Conservation (phyloP, 2,113 vertebrate genomes). For the Microcebus ravelobensis region DNA sequence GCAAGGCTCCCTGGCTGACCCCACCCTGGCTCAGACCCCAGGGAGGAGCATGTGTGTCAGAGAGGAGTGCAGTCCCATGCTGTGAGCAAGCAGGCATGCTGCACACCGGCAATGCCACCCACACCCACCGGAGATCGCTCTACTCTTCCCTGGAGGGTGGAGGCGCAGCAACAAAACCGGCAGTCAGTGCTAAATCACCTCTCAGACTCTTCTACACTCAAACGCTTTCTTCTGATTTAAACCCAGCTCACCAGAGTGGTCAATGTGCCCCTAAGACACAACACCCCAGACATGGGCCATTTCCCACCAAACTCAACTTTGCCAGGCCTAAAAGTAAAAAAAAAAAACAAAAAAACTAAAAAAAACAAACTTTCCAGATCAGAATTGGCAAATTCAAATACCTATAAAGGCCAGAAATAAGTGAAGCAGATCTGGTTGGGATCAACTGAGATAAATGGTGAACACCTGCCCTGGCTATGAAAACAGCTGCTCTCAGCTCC, state of each 20-base stretch:
- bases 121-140: not conserved
- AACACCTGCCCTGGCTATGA: not conserved
- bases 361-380: not conserved
- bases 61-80: not conserved
- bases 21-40: not conserved
- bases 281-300: not conserved
- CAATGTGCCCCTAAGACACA: not conserved
- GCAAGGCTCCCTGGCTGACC: not conserved
- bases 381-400: not conserved
- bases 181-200: not conserved
- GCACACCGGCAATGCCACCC: not conserved
- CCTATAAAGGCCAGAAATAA: not conserved
- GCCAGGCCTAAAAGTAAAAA: not conserved
- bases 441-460: not conserved
- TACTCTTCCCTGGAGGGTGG: not conserved
- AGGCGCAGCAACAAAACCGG: not conserved
- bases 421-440: not conserved
- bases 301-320: conserved; percentile 29
- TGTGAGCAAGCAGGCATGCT: not conserved
- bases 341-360: not conserved
- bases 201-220: not conserved
- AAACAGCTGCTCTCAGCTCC: not conserved
- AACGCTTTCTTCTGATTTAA: not conserved
- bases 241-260: not conserved
- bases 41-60: not conserved